These are phyloP conservation scores for Catharus fuscescens DNA, from an alignment of 2,113 vertebrate species.

Conservation along the genomic window DNA sequence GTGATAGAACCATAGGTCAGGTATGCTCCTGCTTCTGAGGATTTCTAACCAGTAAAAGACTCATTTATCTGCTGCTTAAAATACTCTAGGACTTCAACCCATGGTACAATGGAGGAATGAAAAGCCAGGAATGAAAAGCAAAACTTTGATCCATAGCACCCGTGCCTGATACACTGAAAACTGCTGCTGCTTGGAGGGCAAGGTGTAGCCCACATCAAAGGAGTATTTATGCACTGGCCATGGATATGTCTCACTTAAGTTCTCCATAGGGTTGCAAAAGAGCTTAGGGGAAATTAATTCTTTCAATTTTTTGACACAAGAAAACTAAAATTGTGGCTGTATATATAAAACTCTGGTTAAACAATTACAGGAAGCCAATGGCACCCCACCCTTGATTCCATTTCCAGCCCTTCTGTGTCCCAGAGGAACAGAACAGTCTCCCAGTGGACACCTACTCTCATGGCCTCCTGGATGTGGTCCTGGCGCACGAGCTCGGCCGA, in stretches of 20 bases:
- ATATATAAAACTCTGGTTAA: background rate
- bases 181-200: background rate
- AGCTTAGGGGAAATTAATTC: background rate
- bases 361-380: background rate
- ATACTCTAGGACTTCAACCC: background rate
- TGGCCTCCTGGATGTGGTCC: constrained; percentile 97
- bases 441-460: constrained; percentile 81
- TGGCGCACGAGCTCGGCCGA: constrained; percentile 93
- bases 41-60: background rate
- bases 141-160: background rate
- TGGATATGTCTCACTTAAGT: background rate
- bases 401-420: background rate
- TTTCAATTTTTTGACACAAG: background rate
- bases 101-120: background rate
- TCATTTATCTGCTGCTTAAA: background rate
- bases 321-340: background rate
- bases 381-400: background rate
- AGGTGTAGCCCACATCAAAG: background rate
- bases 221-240: background rate
- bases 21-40: background rate
- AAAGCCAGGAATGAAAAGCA: background rate
- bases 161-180: background rate
- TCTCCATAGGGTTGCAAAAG: background rate
- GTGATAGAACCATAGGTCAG: background rate
- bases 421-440: background rate